phyloP scores from a whole-genome alignment of 2,797 vertebrate species.

The Emydoidea blandingii region DNA sequence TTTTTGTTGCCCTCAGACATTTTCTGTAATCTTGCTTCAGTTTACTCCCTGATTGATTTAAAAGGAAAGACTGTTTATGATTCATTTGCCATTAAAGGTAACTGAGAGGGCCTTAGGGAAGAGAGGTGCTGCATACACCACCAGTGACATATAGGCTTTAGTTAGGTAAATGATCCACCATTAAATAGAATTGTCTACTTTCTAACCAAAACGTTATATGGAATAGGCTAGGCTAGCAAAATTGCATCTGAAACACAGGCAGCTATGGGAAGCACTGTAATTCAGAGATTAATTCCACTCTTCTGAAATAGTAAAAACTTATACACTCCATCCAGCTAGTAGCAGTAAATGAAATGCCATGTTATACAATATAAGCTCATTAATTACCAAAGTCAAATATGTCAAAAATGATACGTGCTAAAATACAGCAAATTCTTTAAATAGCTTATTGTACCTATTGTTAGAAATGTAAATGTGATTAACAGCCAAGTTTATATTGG shows the following conservation, averaged over 20 bases:
- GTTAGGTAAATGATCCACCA: neutral
- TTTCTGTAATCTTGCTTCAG: neutral
- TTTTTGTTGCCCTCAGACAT: neutral
- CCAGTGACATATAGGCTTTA: neutral
- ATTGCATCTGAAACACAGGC: neutral
- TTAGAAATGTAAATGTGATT: neutral
- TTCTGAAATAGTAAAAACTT: neutral
- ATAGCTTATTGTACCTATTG: neutral
- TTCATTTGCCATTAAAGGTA: fast-evolving
- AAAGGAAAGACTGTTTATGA: neutral
- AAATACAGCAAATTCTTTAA: neutral
- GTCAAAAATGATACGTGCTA: neutral
- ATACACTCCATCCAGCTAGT: neutral
- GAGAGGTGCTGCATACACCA: neutral
- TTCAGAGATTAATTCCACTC: neutral
- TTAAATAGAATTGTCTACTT: neutral
- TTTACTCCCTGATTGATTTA: neutral
- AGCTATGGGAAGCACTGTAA: neutral
- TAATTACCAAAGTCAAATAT: neutral
- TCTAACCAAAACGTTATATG: neutral
- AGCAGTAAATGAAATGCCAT: neutral
- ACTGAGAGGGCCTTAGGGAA: neutral
- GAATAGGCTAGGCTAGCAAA: neutral
- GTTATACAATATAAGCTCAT: neutral
- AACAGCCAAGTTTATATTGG: fast-evolving